These are phyloP conservation scores for Leptobrachium leishanense DNA, from an alignment of 2,113 vertebrate species.

Conservation along the genomic window DNA sequence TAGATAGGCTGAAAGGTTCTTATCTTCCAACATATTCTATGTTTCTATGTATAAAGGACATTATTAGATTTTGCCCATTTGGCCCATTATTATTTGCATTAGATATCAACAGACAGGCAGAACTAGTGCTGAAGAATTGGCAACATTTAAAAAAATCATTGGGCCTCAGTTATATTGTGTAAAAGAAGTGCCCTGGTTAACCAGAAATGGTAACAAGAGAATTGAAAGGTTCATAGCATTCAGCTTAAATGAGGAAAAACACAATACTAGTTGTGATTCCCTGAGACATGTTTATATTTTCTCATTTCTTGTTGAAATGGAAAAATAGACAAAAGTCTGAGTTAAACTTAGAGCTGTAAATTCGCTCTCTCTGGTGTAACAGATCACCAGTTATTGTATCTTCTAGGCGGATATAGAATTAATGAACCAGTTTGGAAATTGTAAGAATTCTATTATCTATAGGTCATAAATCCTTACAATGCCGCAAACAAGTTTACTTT, in stretches of 20 bases:
- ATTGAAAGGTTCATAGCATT: constrained; percentile 33
- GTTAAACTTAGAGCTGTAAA: constrained; percentile 34
- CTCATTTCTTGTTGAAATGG: constrained; percentile 34
- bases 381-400: constrained; percentile 36
- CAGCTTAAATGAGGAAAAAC: constrained; percentile 15
- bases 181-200: constrained; percentile 6
- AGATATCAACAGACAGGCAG: too few species aligned
- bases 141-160: constrained; percentile 12
- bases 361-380: constrained; percentile 40
- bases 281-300: constrained; percentile 41
- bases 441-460: constrained; percentile 46
- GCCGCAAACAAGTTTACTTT: constrained; percentile 31
- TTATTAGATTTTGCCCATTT: too few species aligned
- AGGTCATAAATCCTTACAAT: constrained; percentile 34
- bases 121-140: too few species aligned
- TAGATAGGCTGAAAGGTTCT: too few species aligned
- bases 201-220: constrained; percentile 22
- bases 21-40: too few species aligned
- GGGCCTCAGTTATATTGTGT: constrained; percentile 12
- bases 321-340: constrained; percentile 38
- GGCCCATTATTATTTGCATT: too few species aligned
- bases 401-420: constrained; percentile 36
- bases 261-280: constrained; percentile 32
- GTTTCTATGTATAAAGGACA: too few species aligned
- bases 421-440: constrained; percentile 46